Evolutionary conservation across 2,888 invertebrate species (phyloP).

Genomic region (Fissipunctia ypsillon): DNA sequence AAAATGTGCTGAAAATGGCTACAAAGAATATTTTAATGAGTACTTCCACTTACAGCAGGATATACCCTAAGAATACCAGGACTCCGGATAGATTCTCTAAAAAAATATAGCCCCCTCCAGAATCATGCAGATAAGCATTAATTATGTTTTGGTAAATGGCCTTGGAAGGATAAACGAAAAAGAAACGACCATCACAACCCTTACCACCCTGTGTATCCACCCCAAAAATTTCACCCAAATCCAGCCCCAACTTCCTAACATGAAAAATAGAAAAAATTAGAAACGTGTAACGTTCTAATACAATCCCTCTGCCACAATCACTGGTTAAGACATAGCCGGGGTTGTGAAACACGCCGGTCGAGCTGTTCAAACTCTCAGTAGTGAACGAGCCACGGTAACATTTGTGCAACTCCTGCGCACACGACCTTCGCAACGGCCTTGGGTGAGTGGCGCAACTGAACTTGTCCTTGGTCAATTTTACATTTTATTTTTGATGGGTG

Average conservation of each 20-base stretch:
- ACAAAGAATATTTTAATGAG: background rate
- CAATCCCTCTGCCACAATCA: constrained; percentile 82
- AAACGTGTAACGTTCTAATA: constrained; percentile 68
- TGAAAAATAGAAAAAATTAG: constrained; percentile 44
- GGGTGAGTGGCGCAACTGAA: constrained; percentile 83
- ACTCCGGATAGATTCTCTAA: too few relatives aligned
- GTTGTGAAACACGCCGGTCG: constrained; percentile 83
- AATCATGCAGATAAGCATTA: background rate
- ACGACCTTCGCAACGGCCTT: constrained; percentile 81
- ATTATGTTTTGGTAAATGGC: constrained; percentile 6
- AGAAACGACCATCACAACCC: background rate
- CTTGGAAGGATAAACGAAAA: constrained; percentile 8
- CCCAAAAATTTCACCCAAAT: constrained; percentile 13
- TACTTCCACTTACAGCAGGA: background rate
- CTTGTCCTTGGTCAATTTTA: constrained; percentile 77
- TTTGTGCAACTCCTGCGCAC: constrained; percentile 81
- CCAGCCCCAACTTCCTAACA: constrained; percentile 24
- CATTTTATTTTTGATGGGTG: constrained; percentile 35
- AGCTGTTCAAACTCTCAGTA: constrained; percentile 81
- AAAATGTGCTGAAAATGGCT: background rate
- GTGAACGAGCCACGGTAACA: constrained; percentile 80
- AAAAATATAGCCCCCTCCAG: background rate
- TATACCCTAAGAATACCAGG: background rate
- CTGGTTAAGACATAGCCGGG: constrained; percentile 85
- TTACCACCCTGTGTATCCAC: background rate